Evolutionary conservation across 1,140 invertebrate species (phyloP), one percentile per base, ranked within the genome.

Genomic region (Anoplophora glabripennis): DNA sequence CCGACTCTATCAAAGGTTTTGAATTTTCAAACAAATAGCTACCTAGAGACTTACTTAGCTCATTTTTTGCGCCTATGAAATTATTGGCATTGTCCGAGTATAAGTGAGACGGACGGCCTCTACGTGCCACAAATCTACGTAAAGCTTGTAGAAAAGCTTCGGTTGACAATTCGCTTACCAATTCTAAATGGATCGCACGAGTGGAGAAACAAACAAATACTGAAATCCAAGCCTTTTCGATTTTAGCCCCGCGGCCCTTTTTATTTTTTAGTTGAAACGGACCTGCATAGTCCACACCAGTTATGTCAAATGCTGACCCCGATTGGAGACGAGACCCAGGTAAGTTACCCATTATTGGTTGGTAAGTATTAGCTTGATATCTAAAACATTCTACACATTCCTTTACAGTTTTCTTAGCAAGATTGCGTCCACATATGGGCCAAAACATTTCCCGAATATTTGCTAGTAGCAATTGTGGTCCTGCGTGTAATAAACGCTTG

Each of bases 21-120:
- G 72, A 68, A 11, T 74, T 68, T 5, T 40, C 12, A 28, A 77
- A 69, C 1, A 75, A 72, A 48, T 72, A 73, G 53, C 77, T 76
- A 11, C 72, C 42, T 72, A 74, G n/a, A n/a, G n/a, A n/a, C n/a
- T n/a, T 78, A 34, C 62, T 46, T 3, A 77, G 40, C 18, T 71
- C 8, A 28, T 35, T 33, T 10, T n/a, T n/a, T n/a, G 15, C 11
- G 17, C 68, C 61, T 7, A 61, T 47, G 35, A 74, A 72, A 21
- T 67, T 69, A 11, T 49, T 64, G 0, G 60, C 71, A 38, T 70
- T 67, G 48, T 76, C 71, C 1, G 65, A 68, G 47, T 61, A 68
- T n/a, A 75, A 37, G 3, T 59, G 42, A 1, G 10, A 35, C 17
- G 54, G 45, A 9, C 14, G 10, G 14, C 68, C 68, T 40, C 65